phyloP scores from a whole-genome alignment of 2,888 invertebrate species.

The Dusona sp. region DNA sequence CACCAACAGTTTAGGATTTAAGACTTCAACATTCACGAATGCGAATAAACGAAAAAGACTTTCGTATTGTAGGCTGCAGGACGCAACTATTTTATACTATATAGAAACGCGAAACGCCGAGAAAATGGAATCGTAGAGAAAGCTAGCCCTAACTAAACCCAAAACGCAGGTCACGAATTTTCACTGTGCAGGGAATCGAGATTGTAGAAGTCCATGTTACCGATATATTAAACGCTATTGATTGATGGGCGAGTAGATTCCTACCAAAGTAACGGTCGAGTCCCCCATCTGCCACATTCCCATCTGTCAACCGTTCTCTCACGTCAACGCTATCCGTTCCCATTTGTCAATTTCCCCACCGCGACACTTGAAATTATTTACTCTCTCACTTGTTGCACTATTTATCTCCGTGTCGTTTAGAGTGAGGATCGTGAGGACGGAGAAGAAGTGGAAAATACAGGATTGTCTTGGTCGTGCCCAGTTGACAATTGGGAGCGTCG shows the following conservation, averaged over 20 bases:
- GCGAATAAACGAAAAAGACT: slow-evolving; percentile 7
- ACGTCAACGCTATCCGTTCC: no score
- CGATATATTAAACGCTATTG: neutral
- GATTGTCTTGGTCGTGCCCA: no score
- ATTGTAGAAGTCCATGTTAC: neutral
- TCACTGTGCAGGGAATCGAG: neutral
- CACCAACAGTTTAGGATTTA: neutral
- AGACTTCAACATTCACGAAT: slow-evolving; percentile 2
- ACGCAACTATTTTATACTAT: neutral
- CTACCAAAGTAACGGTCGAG: neutral
- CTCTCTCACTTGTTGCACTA: no score
- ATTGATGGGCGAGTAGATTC: neutral
- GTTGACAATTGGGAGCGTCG: no score
- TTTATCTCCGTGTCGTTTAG: no score
- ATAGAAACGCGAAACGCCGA: neutral
- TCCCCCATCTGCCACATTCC: no score
- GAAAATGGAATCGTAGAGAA: neutral
- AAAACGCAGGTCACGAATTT: neutral
- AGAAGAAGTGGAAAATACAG: no score
- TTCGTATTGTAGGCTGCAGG: slow-evolving; percentile 23
- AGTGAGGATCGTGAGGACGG: no score
- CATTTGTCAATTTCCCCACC: no score
- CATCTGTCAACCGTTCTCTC: no score
- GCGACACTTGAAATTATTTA: no score
- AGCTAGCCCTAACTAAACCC: slow-evolving; percentile 1